These are phyloP conservation scores for Trichoplax adhaerens DNA, from an alignment of 37 sponge, comb jelly and placozoan species.

Conservation along the genomic window DNA sequence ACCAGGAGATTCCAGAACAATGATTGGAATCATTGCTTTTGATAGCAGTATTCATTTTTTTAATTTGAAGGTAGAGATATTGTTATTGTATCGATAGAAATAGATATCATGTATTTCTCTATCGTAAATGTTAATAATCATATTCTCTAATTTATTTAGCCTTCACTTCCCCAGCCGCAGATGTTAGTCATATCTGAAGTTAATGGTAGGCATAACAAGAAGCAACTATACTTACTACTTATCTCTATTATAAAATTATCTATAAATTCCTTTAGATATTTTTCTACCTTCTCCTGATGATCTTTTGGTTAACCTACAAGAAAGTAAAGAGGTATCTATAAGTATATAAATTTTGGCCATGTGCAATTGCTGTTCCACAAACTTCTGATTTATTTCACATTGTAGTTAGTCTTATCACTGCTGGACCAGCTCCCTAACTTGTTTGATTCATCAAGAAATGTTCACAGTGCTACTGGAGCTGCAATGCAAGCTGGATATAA, in stretches of 20 bases:
- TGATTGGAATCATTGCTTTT: conserved; percentile 73
- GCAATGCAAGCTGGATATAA: conserved; percentile 61
- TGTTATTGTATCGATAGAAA: not conserved
- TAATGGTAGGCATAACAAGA: not conserved
- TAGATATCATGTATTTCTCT: too few species aligned
- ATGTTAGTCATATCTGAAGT: conserved; percentile 77
- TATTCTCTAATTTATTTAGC: not conserved
- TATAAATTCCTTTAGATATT: conserved; percentile 18
- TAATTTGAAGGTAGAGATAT: conserved; percentile 39
- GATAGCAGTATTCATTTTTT: conserved; percentile 79
- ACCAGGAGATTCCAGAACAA: conserved; percentile 79
- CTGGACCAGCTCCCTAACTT: conserved; percentile 74
- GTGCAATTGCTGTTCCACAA: not conserved
- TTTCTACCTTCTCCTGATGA: conserved; percentile 80
- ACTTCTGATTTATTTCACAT: not conserved
- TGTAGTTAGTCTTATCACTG: conserved; percentile 41
- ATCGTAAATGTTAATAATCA: too few species aligned
- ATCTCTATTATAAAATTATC: too few species aligned
- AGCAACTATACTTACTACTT: too few species aligned
- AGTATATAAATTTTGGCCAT: not conserved
- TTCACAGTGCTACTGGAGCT: conserved; percentile 67
- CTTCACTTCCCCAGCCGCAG: conserved; percentile 63
- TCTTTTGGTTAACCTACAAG: conserved; percentile 75
- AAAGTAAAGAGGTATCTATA: conserved; percentile 51
- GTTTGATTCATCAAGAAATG: conserved; percentile 39